Conservation (phyloP, 2,113 vertebrate genomes). For the Montifringilla adamsi region DNA sequence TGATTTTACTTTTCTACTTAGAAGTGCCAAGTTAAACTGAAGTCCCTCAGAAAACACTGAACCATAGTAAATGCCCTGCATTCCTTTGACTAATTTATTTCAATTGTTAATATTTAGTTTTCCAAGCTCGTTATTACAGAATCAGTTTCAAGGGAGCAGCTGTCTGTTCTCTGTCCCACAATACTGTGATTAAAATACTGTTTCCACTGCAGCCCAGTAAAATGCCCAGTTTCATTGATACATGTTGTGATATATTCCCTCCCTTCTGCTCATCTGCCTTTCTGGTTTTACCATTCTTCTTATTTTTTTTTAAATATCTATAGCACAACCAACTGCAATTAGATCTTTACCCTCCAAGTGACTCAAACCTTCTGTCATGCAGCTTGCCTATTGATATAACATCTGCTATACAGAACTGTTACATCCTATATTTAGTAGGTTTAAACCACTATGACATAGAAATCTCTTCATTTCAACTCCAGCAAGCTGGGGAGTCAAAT, state of each 20-base stretch:
- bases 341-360: conserved; percentile 31
- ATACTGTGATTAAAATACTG: background rate
- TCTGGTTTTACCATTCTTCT: background rate
- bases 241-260: background rate
- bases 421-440: conserved; percentile 23
- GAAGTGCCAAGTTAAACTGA: background rate
- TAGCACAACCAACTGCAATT: background rate
- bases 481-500: conserved; percentile 23
- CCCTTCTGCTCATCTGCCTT: background rate
- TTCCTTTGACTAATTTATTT: background rate
- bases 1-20: background rate
- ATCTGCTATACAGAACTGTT: conserved; percentile 29
- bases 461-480: background rate
- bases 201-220: background rate
- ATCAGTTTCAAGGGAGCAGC: background rate
- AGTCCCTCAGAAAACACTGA: background rate
- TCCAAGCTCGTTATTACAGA: background rate
- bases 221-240: background rate
- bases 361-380: conserved; percentile 52
- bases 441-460: conserved; percentile 13
- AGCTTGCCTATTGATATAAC: conserved; percentile 40
- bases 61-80: background rate
- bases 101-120: background rate
- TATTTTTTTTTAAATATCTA: background rate
- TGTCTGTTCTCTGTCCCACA: background rate